A percentile compares a stretch with the other conserved stretches of the same genome.
These are phyloP conservation scores for Gasterosteus aculeatus DNA, from an alignment of 2,113 vertebrate species.

Conservation along the genomic window DNA sequence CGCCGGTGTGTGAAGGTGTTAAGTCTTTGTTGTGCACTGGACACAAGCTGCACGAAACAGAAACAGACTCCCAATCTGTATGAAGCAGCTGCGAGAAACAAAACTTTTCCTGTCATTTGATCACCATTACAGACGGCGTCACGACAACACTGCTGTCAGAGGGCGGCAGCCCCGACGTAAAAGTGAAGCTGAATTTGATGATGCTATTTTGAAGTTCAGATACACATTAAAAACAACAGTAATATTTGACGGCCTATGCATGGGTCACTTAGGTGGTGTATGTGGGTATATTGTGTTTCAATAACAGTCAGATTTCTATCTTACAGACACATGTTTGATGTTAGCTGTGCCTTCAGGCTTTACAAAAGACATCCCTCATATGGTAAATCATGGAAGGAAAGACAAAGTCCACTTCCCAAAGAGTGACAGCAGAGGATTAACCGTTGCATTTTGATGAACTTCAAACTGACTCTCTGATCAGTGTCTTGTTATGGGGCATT, in stretches of 20 bases:
- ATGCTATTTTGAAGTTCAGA: slow-evolving; percentile 32
- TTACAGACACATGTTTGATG: slow-evolving; percentile 43
- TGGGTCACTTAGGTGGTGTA: slow-evolving; percentile 21
- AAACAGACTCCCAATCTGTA: not conserved
- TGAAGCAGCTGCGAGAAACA: slow-evolving; percentile 6
- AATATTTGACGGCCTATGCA: slow-evolving; percentile 29
- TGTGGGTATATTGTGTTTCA: slow-evolving; percentile 49
- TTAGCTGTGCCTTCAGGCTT: slow-evolving; percentile 39
- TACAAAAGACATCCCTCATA: slow-evolving; percentile 21
- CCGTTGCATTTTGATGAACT: slow-evolving; percentile 41
- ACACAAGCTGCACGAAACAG: slow-evolving; percentile 17
- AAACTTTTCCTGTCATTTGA: slow-evolving; percentile 3
- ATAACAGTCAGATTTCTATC: slow-evolving; percentile 46
- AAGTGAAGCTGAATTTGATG: slow-evolving; percentile 47
- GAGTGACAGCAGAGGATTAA: slow-evolving; percentile 12
- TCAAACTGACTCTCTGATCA: slow-evolving; percentile 26
- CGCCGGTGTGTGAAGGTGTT: slow-evolving; percentile 13
- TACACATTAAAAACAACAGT: slow-evolving; percentile 12
- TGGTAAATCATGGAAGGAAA: slow-evolving; percentile 47
- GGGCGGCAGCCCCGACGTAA: slow-evolving; percentile 38
- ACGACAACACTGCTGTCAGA: slow-evolving; percentile 17
- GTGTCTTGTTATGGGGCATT: slow-evolving; percentile 34
- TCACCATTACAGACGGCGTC: slow-evolving; percentile 35
- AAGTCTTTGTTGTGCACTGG: slow-evolving; percentile 25
- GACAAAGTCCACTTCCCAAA: slow-evolving; percentile 24